Conservation (phyloP, 2,113 vertebrate species). For the Falcunculus frontatus region DNA sequence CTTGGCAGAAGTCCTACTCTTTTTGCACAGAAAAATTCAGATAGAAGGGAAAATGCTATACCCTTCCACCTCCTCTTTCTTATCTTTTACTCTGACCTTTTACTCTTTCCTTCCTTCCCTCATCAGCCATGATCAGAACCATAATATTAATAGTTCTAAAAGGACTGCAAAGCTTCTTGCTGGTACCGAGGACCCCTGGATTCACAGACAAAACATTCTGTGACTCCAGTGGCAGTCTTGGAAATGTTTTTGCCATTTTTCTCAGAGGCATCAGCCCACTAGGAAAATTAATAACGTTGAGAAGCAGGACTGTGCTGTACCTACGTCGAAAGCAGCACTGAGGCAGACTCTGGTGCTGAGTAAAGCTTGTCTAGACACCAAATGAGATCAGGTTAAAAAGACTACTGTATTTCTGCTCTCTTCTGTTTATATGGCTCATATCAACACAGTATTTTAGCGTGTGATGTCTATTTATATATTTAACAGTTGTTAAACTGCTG, state of each 20-base stretch:
- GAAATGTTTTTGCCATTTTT: neutral
- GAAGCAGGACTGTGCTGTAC: neutral
- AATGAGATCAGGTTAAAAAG: neutral
- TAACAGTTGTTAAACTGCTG: conserved; percentile 41
- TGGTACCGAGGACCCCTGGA: rapidly evolving
- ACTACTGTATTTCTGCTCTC: conserved; percentile 23
- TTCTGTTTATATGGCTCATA: conserved; percentile 38
- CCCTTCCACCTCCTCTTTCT: neutral
- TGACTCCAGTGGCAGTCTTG: neutral
- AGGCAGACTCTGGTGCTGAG: neutral
- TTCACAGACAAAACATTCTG: neutral
- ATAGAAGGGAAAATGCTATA: neutral
- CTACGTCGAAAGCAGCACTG: neutral
- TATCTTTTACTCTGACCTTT: neutral
- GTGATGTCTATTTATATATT: conserved; percentile 37
- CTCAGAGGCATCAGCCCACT: neutral
- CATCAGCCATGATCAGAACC: neutral
- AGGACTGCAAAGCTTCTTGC: neutral
- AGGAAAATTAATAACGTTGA: neutral
- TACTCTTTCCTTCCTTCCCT: neutral
- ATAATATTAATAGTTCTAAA: neutral
- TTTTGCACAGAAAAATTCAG: conserved; percentile 1
- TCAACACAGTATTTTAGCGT: conserved; percentile 42
- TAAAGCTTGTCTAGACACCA: conserved; percentile 28
- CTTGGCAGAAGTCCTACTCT: neutral